Evolutionary conservation across 2,888 invertebrate species (phyloP).

Genomic region (Caradrina kadenii): DNA sequence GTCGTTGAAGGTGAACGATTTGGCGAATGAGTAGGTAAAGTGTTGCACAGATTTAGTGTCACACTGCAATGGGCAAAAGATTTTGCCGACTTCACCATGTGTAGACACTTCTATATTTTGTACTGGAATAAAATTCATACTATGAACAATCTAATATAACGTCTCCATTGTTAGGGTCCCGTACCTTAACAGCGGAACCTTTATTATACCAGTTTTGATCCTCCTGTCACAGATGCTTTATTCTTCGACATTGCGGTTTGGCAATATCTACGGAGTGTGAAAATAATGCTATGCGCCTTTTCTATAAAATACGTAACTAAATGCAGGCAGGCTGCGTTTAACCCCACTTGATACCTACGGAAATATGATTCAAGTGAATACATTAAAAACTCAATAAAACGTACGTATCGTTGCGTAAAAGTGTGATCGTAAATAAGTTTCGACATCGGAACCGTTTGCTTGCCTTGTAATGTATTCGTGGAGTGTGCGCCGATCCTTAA

Average conservation of each 20-base stretch:
- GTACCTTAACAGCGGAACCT: too few species aligned
- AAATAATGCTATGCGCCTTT: too few species aligned
- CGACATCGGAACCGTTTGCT: constrained; percentile 67
- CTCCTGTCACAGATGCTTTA: too few species aligned
- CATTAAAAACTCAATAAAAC: constrained; percentile 58
- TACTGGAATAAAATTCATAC: too few species aligned
- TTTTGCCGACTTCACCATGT: neutral
- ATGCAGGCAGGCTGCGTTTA: neutral
- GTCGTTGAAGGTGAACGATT: constrained; percentile 60
- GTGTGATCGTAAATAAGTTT: constrained; percentile 77
- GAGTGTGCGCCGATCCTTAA: constrained; percentile 76
- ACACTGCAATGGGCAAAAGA: neutral
- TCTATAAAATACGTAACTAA: too few species aligned
- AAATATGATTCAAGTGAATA: constrained; percentile 39
- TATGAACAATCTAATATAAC: too few species aligned
- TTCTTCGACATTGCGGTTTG: too few species aligned
- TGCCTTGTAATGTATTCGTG: constrained; percentile 70
- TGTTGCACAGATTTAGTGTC: constrained; percentile 24
- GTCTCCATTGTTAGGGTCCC: too few species aligned
- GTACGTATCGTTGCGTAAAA: constrained; percentile 72
- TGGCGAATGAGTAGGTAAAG: constrained; percentile 46
- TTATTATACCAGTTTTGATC: too few species aligned
- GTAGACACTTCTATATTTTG: neutral
- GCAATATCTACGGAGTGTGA: too few species aligned
- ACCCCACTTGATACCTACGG: constrained; percentile 1